Base-by-base conservation (phyloP, 2,113 vertebrate genomes). In the Albula goreensis region DNA sequence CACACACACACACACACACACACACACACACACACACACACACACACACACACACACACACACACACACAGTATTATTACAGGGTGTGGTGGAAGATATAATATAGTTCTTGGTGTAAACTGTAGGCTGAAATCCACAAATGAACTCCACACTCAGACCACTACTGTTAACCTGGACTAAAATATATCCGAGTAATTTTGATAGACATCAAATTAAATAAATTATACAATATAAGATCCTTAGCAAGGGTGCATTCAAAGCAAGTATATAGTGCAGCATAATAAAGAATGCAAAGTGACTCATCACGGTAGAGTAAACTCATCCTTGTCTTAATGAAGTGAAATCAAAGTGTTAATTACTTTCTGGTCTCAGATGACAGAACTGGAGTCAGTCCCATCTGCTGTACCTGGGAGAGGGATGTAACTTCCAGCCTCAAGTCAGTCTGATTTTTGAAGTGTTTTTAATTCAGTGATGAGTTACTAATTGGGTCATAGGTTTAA, bases 281-380 rank as follows among this genome's bases (percentile, higher is more conserved):
- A 66, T 66, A 66, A 66, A 19, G 60, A 66, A 19, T 66, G 22
- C 22, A 66, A 66, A 66, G 17, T 66, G 60, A 66, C 60, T 66
- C 60, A 66, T 66, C 60, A 22, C 22, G 60, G 60, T 8, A 66
- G 60, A 22, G 60, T 66, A 66, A 66, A 66, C 60, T 66, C 60
- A 66, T 19, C 60, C 60, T 19, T 66, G 60, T 66, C 60, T 66
- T 66, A 66, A 66, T 66, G 60, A 66, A 66, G 19, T 66, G 60
- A 66, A 66, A 66, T 66, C 60, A 66, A 66, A 66, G 22, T 66
- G 60, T 66, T 66, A 66, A 66, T 66, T 66, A 7, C 60, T 66
- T 66, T 66, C 60, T 66, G 60, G 60, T 66, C 60, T 66, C 60
- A 66, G 60, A 66, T 66, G 60, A 66, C 60, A 66, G 60, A 66